A percentile compares a stretch with the other conserved stretches of the same genome.
Conservation (phyloP, 2,888 invertebrate genomes). For the Podotricha telesiphe region DNA sequence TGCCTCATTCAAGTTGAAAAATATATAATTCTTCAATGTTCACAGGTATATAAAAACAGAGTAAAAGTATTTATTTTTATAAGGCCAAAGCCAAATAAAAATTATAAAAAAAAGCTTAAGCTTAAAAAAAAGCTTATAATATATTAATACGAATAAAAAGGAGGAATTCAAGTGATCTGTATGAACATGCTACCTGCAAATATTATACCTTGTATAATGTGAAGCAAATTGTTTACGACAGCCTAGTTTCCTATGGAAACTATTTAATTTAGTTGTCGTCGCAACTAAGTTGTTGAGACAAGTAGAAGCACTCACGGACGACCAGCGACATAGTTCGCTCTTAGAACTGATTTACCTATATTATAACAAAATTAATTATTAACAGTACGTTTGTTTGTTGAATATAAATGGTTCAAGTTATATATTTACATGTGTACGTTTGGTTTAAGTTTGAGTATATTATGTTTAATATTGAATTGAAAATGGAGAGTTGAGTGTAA, state of each 20-base stretch:
- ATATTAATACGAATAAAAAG: neutral
- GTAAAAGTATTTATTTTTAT: too few relatives aligned
- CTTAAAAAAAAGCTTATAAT: too few relatives aligned
- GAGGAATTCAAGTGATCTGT: neutral
- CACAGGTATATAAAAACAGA: too few relatives aligned
- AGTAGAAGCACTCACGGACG: conserved; percentile 58
- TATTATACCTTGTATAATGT: conserved; percentile 50
- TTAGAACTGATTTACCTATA: conserved; percentile 40
- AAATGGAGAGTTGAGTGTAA: too few relatives aligned
- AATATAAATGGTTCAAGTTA: conserved; percentile 9
- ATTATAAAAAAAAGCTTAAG: too few relatives aligned
- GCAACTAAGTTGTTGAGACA: conserved; percentile 59
- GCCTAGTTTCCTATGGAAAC: conserved; percentile 71
- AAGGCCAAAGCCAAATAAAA: too few relatives aligned
- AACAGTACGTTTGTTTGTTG: conserved; percentile 3
- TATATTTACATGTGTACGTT: neutral
- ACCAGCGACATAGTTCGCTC: conserved; percentile 39
- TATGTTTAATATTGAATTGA: too few relatives aligned
- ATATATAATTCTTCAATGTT: too few relatives aligned
- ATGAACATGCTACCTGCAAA: conserved; percentile 10
- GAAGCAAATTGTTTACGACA: conserved; percentile 71
- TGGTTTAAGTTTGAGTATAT: too few relatives aligned
- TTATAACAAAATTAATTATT: conserved; percentile 39
- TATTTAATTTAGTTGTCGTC: conserved; percentile 74
- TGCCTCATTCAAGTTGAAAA: too few relatives aligned